These are phyloP conservation scores for Nomada ferruginata DNA, from an alignment of 2,888 invertebrate species.

Conservation along the genomic window DNA sequence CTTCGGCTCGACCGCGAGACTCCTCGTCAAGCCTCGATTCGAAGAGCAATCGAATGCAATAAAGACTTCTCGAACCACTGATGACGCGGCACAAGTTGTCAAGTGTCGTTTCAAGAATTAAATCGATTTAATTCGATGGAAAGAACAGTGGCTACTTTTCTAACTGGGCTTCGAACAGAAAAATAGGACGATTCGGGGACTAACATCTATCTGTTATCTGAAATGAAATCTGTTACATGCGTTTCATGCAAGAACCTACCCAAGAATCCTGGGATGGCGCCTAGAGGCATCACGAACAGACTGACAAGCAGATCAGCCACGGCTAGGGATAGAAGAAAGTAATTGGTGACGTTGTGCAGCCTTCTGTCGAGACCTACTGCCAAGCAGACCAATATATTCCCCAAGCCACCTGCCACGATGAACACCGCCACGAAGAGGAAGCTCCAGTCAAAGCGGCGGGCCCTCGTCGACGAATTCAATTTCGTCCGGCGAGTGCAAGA, in stretches of 20 bases:
- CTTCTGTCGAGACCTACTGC: constrained; percentile 95
- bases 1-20: background rate
- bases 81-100: background rate
- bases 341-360: constrained; percentile 97
- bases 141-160: constrained; percentile 31
- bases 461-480: constrained; percentile 45
- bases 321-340: constrained; percentile 96
- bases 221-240: too few species aligned
- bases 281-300: constrained; percentile 97
- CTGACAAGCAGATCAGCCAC: constrained; percentile 97
- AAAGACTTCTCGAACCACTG: background rate
- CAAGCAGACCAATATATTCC: constrained; percentile 96
- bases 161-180: background rate
- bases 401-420: constrained; percentile 94
- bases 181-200: too few species aligned
- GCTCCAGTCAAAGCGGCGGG: constrained; percentile 88
- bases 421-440: constrained; percentile 93
- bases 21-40: background rate
- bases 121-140: constrained; percentile 47
- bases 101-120: background rate
- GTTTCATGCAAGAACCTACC: constrained; percentile 88
- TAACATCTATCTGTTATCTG: too few species aligned
- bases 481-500: constrained; percentile 68
- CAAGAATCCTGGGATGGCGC: constrained; percentile 96
- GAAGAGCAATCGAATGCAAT: background rate